phyloP scores from a whole-genome alignment of 2,797 vertebrate species.

The Parambassis ranga region DNA sequence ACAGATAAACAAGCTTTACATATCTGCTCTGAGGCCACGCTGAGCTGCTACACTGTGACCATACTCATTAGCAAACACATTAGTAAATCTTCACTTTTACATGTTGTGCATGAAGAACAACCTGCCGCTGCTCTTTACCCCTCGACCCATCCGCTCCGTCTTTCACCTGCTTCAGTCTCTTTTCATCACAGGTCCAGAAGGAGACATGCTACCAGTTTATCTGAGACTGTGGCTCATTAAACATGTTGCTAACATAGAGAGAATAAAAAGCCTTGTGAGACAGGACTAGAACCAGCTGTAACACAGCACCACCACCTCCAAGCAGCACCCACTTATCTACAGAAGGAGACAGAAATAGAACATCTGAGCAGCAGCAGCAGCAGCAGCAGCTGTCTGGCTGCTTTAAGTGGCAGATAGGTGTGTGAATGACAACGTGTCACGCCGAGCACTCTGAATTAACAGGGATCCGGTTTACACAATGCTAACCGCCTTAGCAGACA shows the following conservation, averaged over 20 bases:
- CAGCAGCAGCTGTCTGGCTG: constrained; percentile 4
- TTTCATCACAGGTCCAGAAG: not conserved
- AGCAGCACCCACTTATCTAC: not conserved
- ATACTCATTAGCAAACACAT: not conserved
- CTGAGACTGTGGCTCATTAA: not conserved
- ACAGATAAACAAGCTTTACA: not conserved
- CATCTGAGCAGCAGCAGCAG: constrained; percentile 23
- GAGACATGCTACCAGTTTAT: not conserved
- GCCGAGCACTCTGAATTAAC: constrained; percentile 5
- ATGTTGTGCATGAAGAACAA: not conserved
- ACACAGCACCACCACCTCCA: not conserved
- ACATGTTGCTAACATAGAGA: not conserved
- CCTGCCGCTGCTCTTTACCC: too few relatives aligned
- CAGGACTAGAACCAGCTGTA: not conserved
- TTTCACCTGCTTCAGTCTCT: constrained; percentile 12
- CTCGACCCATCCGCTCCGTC: not conserved
- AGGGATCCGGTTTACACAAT: constrained; percentile 18
- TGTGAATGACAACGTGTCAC: constrained; percentile 2
- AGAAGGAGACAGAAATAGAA: constrained; percentile 10
- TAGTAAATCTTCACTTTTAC: not conserved
- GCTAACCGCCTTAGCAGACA: constrained; percentile 4
- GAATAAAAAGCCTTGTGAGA: not conserved
- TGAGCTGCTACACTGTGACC: not conserved
- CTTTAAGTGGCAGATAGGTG: constrained; percentile 8
- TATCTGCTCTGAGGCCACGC: not conserved